A percentile compares a stretch with the other conserved stretches of the same genome.
Evolutionary conservation across 1,140 invertebrate genomes (phyloP).

Genomic region (Pinna nobilis): DNA sequence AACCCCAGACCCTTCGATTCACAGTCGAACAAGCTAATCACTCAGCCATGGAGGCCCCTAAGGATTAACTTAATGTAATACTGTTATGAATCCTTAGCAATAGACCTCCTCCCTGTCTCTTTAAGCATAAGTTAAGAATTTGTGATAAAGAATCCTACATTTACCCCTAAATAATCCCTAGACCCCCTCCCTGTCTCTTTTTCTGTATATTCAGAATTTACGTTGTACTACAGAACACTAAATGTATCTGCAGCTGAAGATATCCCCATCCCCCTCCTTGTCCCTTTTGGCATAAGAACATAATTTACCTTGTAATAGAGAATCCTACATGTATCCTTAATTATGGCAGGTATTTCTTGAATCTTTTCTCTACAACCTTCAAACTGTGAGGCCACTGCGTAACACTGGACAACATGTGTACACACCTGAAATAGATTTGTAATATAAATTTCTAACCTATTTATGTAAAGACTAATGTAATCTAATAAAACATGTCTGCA

Average conservation of each 20-base stretch:
- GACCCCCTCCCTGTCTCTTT: no score
- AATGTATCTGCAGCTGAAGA: background rate
- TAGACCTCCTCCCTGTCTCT: no score
- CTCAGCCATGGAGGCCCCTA: no score
- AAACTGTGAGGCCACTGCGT: constrained; percentile 96
- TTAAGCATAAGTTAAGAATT: no score
- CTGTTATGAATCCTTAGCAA: no score
- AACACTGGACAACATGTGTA: constrained; percentile 92
- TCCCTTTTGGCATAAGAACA: background rate
- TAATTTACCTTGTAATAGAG: constrained; percentile 89
- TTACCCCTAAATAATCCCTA: no score
- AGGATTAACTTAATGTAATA: no score
- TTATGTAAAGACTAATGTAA: background rate
- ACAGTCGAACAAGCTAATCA: no score
- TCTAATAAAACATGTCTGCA: no score
- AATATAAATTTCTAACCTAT: background rate
- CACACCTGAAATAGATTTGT: constrained; percentile 83
- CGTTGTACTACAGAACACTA: background rate
- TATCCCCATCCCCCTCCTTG: background rate
- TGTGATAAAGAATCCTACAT: no score
- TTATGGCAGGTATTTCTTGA: constrained; percentile 86
- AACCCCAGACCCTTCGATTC: no score
- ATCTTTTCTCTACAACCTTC: constrained; percentile 91
- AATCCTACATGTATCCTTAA: constrained; percentile 91
- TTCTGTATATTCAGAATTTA: background rate